Percentiles rank a stretch among this genome's conserved stretches.
phyloP scores from a whole-genome alignment of 2,888 invertebrate species.

The Camptogramma bilineatum region DNA sequence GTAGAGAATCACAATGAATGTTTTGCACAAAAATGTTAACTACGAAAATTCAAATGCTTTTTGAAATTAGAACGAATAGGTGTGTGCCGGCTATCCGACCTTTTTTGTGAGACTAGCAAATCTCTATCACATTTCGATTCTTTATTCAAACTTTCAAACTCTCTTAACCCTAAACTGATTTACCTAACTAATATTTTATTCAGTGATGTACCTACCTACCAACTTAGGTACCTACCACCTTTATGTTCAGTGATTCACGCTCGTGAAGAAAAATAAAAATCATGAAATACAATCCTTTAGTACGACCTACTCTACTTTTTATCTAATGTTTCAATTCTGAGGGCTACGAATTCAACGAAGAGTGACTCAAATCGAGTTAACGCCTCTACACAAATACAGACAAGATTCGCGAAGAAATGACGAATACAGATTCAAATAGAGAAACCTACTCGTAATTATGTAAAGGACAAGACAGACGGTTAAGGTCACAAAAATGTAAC shows the following conservation, averaged over 20 bases:
- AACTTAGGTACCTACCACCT: constrained; percentile 1
- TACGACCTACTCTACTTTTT: background rate
- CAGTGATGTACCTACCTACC: too few relatives aligned
- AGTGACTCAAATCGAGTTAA: constrained; percentile 12
- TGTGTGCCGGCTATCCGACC: too few relatives aligned
- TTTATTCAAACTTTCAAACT: too few relatives aligned
- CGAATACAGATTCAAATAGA: constrained; percentile 37
- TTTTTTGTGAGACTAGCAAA: too few relatives aligned
- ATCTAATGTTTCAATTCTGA: background rate
- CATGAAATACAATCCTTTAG: background rate
- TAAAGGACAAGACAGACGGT: constrained; percentile 76
- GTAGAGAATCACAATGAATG: background rate
- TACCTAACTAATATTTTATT: too few relatives aligned
- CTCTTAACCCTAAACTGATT: too few relatives aligned
- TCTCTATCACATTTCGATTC: too few relatives aligned
- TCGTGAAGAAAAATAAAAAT: background rate
- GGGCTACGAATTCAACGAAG: background rate
- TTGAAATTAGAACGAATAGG: too few relatives aligned
- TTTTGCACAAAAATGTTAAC: background rate
- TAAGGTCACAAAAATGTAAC: constrained; percentile 85
- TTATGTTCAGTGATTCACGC: background rate
- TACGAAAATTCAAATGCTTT: too few relatives aligned
- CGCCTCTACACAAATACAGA: background rate
- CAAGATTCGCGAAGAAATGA: constrained; percentile 22
- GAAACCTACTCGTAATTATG: constrained; percentile 48